Base-by-base conservation (phyloP, 2,797 vertebrate genomes). In the Acomys russatus region DNA sequence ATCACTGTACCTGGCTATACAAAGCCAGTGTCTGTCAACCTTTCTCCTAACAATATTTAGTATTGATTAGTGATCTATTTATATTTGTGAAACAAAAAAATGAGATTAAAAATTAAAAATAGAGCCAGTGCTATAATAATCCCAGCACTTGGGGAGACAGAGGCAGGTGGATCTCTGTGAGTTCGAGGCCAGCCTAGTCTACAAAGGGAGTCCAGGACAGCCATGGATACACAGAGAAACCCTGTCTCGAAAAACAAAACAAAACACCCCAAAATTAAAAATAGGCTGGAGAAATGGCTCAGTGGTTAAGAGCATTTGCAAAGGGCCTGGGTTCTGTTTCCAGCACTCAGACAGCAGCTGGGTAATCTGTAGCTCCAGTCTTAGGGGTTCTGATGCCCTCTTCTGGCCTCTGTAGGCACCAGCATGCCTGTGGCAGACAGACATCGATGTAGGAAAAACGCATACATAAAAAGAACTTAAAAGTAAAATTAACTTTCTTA, bases 31-130 rank as follows among this genome's bases (percentile, higher is more conserved):
- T 86, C 38, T 86, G 22, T 14, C 25, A 88, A 1, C 20, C 17
- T 92, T 94, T 83, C 10, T 83, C 22, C 17, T 83, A 82, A 74
- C 38, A 74, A 88, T 64, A 51, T 82, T 80, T 87, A 87, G n/a
- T 73, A 54, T 94, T 66, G 33, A 61, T 89, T 76, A 59, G n/a
- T 61, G 59, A 71, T 73, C 78, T 98, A 96, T 98, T 97, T 63
- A 14, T 97, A 98, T 98, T 98, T 98, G 98, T 98, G 97, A 98
- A 98, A 97, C 98, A 98, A 97, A 98, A 44, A 98, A 99, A 98
- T 25, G 35, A 64, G 59, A 44, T 83, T 63, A 63, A 35, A 23
- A 80, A 59, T 8, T 54, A 54, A 78, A 71, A 73, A 73, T 51
- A 17, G 97, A 44, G 44, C 44, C 44, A 44, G 44, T 44, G 44